phyloP scores from a whole-genome alignment of 2,888 invertebrate species.

The Frankliniella intonsa region DNA sequence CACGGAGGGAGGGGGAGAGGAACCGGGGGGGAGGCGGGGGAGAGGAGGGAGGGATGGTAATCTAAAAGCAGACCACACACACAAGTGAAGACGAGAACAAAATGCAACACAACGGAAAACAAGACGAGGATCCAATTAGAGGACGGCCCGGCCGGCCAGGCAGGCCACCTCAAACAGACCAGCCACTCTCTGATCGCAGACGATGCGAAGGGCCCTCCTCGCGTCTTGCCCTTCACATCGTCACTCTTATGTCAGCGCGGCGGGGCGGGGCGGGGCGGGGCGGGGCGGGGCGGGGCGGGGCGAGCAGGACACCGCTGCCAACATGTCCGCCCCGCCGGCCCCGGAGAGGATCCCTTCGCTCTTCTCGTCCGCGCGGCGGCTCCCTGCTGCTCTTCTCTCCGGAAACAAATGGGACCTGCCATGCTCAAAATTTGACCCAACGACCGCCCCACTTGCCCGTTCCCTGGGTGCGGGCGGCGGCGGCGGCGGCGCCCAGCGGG shows the following conservation, averaged over 20 bases:
- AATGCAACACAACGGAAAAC: neutral
- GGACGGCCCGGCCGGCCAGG: neutral
- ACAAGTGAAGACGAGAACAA: neutral
- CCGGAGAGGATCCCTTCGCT: no score
- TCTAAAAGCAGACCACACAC: neutral
- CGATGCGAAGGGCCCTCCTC: neutral
- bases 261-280: neutral
- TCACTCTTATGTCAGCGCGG: neutral
- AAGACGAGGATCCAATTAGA: slow-evolving; percentile 6
- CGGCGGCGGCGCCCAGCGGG: no score
- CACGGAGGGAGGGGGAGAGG: neutral
- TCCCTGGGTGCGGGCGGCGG: no score
- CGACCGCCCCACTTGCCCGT: no score
- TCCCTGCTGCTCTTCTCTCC: no score
- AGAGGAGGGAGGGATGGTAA: neutral
- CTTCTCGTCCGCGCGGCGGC: no score
- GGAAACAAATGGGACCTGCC: no score
- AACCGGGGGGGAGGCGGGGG: neutral
- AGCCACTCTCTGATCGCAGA: no score
- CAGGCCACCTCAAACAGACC: neutral
- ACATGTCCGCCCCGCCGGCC: neutral
- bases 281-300: neutral
- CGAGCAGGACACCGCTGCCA: neutral
- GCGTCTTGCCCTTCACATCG: neutral
- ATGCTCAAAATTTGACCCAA: no score